A percentile compares a stretch with the other conserved stretches of the same genome.
phyloP scores from a whole-genome alignment of 2,113 vertebrate genomes.

The Coryphaenoides rupestris region DNA sequence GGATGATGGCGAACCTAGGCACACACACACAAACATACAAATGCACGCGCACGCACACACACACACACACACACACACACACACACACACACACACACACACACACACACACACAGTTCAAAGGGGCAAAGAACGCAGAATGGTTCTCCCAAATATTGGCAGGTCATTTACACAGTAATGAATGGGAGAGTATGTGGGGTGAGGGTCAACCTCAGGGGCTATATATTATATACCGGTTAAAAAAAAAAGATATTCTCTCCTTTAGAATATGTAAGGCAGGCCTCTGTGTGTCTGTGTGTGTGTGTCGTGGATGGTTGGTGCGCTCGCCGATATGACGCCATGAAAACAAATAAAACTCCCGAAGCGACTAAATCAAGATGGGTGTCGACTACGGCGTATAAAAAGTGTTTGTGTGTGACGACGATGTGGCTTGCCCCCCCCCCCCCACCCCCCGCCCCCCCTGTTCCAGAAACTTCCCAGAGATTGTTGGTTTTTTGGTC shows the following conservation, averaged over 20 bases:
- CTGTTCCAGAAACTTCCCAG: constrained; percentile 10
- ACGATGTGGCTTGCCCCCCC: constrained; percentile 18
- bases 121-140: constrained; percentile 12
- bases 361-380: background rate
- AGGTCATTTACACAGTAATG: constrained; percentile 35
- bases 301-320: constrained; percentile 1
- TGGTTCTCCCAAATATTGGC: constrained; percentile 24
- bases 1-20: no score
- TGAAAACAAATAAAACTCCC: constrained; percentile 6
- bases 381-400: constrained; percentile 9
- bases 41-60: no score
- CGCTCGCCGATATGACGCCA: background rate
- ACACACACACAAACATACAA: no score
- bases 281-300: constrained; percentile 1
- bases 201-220: constrained; percentile 3
- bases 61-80: no score
- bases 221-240: constrained; percentile 11
- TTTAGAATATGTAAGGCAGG: constrained; percentile 14
- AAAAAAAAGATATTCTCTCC: constrained; percentile 2
- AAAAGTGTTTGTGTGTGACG: constrained; percentile 5
- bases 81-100: background rate
- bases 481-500: constrained; percentile 28
- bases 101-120: constrained; percentile 25
- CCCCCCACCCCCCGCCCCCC: no score
- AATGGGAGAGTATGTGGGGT: constrained; percentile 12